Evolutionary conservation across 2,888 invertebrate species (phyloP).

Genomic region (Mechanitis messenoides): DNA sequence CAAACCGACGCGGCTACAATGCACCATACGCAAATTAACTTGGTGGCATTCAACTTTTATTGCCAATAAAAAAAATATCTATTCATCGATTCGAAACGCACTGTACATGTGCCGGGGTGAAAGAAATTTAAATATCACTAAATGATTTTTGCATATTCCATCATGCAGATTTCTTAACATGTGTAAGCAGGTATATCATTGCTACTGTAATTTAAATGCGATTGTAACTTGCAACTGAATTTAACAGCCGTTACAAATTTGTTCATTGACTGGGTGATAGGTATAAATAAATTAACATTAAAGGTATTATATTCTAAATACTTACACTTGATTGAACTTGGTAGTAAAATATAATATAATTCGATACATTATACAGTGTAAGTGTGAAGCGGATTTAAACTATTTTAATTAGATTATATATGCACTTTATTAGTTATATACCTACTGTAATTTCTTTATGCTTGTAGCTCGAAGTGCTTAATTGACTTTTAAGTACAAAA

Average conservation of each 20-base stretch:
- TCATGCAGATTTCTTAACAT: conserved; percentile 32
- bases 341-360: not conserved
- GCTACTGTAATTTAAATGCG: conserved; percentile 44
- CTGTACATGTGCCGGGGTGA: conserved; percentile 62
- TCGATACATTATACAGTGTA: no score
- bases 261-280: conserved; percentile 33
- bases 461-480: no score
- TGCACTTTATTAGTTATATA: no score
- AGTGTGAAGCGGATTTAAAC: no score
- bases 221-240: conserved; percentile 55
- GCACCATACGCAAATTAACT: conserved; percentile 72
- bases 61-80: conserved; percentile 58
- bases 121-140: conserved; percentile 67
- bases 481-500: no score
- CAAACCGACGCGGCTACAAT: conserved; percentile 65
- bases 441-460: no score
- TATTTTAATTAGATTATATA: no score
- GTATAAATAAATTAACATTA: conserved; percentile 31
- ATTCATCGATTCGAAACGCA: conserved; percentile 65
- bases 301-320: conserved; percentile 11
- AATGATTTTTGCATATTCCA: conserved; percentile 73
- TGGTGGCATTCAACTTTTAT: conserved; percentile 66
- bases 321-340: conserved; percentile 13
- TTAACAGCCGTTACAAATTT: conserved; percentile 64
- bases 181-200: conserved; percentile 36